Evolutionary conservation across 2,888 invertebrate genomes (phyloP).

Genomic region (Priocnemis perturbator): DNA sequence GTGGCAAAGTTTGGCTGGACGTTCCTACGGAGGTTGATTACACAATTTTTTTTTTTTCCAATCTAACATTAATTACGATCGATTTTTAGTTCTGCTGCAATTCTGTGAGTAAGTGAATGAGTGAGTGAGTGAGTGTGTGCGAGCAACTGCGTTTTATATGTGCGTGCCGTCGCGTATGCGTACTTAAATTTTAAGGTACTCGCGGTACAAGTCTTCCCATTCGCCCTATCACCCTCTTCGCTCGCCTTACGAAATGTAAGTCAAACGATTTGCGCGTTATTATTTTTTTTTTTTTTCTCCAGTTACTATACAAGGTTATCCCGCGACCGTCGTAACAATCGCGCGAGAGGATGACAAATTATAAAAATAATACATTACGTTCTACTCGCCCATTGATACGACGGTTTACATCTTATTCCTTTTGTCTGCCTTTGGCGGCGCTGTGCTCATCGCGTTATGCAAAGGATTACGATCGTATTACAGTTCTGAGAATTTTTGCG

Average conservation of each 20-base stretch:
- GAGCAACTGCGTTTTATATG: slow-evolving; percentile 13
- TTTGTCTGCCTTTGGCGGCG: background rate
- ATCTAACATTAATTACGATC: background rate
- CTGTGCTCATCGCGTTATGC: background rate
- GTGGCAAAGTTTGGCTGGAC: slow-evolving; percentile 49
- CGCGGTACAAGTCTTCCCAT: slow-evolving; percentile 3
- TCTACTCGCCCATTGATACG: slow-evolving; percentile 57
- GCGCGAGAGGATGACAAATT: slow-evolving; percentile 63
- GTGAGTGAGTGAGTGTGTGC: slow-evolving; percentile 14
- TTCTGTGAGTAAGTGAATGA: background rate
- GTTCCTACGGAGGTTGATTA: slow-evolving; percentile 39
- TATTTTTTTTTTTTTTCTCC: slow-evolving; percentile 13
- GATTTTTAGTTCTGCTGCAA: background rate
- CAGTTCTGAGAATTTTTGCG: background rate
- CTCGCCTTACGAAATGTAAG: too few species aligned
- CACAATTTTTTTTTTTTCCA: slow-evolving; percentile 3
- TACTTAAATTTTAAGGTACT: slow-evolving; percentile 5
- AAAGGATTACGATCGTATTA: slow-evolving; percentile 25
- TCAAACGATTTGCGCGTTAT: too few species aligned
- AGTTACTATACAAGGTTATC: slow-evolving; percentile 23
- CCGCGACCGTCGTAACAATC: slow-evolving; percentile 61
- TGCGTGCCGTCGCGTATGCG: slow-evolving; percentile 33
- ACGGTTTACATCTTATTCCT: slow-evolving; percentile 45
- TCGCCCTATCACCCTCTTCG: slow-evolving; percentile 1
- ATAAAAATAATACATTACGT: slow-evolving; percentile 72